These are phyloP conservation scores for Porites evermanni DNA, from an alignment of 92 coral and sea anemone species.

Conservation along the genomic window DNA sequence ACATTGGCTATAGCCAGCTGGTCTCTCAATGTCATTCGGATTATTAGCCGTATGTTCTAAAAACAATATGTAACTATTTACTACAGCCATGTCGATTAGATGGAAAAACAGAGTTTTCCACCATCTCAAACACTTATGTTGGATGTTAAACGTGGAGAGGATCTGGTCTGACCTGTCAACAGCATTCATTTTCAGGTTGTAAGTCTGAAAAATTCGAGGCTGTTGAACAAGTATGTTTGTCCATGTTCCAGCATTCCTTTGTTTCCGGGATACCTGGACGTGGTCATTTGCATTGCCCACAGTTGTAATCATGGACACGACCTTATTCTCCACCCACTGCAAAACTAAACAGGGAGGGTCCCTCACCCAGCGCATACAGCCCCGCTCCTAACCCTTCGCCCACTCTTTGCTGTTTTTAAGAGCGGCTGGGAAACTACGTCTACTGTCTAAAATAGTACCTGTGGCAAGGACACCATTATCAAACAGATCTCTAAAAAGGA, in stretches of 20 bases:
- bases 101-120: background rate
- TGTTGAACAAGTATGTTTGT: too few species aligned
- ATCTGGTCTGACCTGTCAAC: too few species aligned
- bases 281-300: slow-evolving; percentile 50
- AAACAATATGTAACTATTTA: slow-evolving; percentile 56
- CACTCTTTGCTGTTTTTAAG: slow-evolving; percentile 51
- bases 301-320: slow-evolving; percentile 49
- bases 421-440: slow-evolving; percentile 46
- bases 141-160: too few species aligned
- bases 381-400: slow-evolving; percentile 54
- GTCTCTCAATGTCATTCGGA: slow-evolving; percentile 37
- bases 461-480: slow-evolving; percentile 40
- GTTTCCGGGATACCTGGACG: slow-evolving; percentile 3
- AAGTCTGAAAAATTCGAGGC: too few species aligned
- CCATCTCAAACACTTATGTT: too few species aligned
- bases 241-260: too few species aligned
- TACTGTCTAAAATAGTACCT: slow-evolving; percentile 38
- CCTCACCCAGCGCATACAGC: slow-evolving; percentile 54
- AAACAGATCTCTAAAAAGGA: slow-evolving; percentile 39
- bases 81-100: slow-evolving; percentile 30
- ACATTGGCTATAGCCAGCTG: slow-evolving; percentile 22
- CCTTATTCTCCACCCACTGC: slow-evolving; percentile 60
- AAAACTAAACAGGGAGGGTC: slow-evolving; percentile 23
- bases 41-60: slow-evolving; percentile 27
- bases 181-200: too few species aligned